Evolutionary conservation across 2,113 vertebrate genomes (phyloP), one percentile per base, ranked within the genome.

Genomic region (Ochotona curzoniae): DNA sequence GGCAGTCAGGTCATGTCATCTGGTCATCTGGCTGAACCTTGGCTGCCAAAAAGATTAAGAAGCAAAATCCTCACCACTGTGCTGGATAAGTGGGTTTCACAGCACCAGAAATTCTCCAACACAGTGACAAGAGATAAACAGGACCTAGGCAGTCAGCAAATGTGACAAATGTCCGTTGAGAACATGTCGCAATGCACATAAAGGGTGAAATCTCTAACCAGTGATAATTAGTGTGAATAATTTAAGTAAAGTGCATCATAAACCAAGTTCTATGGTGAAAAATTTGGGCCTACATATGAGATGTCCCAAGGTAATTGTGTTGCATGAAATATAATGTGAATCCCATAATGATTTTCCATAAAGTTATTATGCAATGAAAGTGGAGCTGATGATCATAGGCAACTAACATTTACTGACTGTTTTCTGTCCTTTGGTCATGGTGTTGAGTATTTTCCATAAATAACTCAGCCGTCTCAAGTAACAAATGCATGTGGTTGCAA

Each of bases 381-480:
- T 60, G 26, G 25, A 25, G 0, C 28, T 61, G 26, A 92, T 70
- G 9, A 51, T 66, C 6, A 44, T 63, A n/a, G 51, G 30, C 13
- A 32, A 63, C 15, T 66, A 35, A 70, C 17, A 8, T 32, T 38
- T 57, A 3, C 25, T 76, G 28, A 21, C 57, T 61, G 2, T 61
- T 70, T 90, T 70, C n/a, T 47, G 1, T 75, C 18, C 71, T 30
- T 90, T 74, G n/a, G n/a, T 61, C 23, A 38, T 3, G 35, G 8
- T 26, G 64, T 30, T 76, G 8, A 64, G 47, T 51, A n/a, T n/a
- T 87, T 92, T 83, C 79, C 92, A 83, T 49, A 87, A 87, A 83
- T 47, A 70, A 92, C 57, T 87, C 76, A 61, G 63, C 83, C 64
- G 54, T 84, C 87, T 87, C 32, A 67, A 44, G 2, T n/a, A 84